phyloP scores from a whole-genome alignment of 2,888 invertebrate species.

The Caenorhabditis sp. region DNA sequence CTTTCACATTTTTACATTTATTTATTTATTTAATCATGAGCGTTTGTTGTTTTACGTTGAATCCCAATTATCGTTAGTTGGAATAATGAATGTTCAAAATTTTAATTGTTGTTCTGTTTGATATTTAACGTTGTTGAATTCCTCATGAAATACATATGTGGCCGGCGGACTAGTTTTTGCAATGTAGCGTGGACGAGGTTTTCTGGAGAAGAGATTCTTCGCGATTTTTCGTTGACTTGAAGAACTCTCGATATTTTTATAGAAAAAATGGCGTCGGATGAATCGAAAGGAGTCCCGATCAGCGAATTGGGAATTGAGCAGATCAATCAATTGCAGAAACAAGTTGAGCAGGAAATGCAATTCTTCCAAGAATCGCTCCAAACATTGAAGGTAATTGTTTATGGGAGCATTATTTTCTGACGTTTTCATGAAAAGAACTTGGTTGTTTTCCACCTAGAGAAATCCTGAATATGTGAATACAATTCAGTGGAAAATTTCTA shows the following conservation, averaged over 20 bases:
- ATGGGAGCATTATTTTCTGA: too few relatives aligned
- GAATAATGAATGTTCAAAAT: background rate
- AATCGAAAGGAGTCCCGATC: conserved; percentile 30
- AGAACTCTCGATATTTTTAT: background rate
- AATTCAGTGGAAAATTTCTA: too few relatives aligned
- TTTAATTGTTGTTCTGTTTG: background rate
- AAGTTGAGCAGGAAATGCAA: conserved; percentile 54
- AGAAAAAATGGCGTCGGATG: conserved; percentile 12
- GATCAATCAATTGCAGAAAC: conserved; percentile 54
- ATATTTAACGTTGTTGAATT: background rate
- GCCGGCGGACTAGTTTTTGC: background rate
- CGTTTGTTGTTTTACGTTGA: background rate
- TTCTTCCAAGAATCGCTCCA: conserved; percentile 89
- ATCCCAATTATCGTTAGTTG: background rate
- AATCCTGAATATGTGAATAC: too few relatives aligned
- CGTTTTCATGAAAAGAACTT: too few relatives aligned
- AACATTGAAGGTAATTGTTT: conserved; percentile 78
- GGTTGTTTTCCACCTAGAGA: too few relatives aligned
- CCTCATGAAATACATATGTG: background rate
- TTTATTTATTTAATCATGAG: background rate
- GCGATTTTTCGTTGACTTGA: background rate
- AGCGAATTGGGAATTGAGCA: conserved; percentile 57
- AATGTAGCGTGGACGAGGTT: background rate
- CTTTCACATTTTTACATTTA: background rate
- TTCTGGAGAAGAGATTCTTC: background rate